Evolutionary conservation across 2,888 invertebrate genomes (phyloP).

Genomic region (Drosophila pseudotalamancana): DNA sequence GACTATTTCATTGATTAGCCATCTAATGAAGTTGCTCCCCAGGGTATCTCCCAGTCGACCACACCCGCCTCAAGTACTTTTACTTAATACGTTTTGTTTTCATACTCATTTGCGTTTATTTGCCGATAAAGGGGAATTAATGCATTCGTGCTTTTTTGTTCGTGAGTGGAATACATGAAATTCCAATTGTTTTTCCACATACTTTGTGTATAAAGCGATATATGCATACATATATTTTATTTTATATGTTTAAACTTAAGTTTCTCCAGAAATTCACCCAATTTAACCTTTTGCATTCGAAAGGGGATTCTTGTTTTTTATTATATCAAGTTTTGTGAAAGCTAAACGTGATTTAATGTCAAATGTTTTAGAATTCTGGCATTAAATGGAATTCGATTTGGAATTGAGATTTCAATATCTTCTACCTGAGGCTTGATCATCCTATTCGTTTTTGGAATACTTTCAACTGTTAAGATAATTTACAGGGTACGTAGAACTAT

Average conservation of each 20-base stretch:
- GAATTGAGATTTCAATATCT: too few relatives aligned
- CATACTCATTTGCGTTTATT: conserved; percentile 8
- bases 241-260: not conserved
- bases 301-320: not conserved
- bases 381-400: too few relatives aligned
- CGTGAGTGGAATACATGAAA: conserved; percentile 13
- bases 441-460: too few relatives aligned
- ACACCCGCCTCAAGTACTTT: not conserved
- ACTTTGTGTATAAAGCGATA: not conserved
- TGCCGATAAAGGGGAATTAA: not conserved
- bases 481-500: too few relatives aligned
- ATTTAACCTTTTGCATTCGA: not conserved
- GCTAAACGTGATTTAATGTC: too few relatives aligned
- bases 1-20: too few relatives aligned
- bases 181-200: not conserved
- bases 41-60: not conserved
- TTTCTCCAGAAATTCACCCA: not conserved
- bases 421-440: too few relatives aligned
- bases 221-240: too few relatives aligned
- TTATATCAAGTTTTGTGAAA: too few relatives aligned
- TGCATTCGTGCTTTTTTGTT: conserved; percentile 10
- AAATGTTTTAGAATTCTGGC: too few relatives aligned
- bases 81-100: conserved; percentile 5
- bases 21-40: too few relatives aligned
- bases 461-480: too few relatives aligned